These are phyloP conservation scores for Stichodactyla mertensii DNA, from an alignment of 64 coral and sea anemone genomes.

Conservation along the genomic window DNA sequence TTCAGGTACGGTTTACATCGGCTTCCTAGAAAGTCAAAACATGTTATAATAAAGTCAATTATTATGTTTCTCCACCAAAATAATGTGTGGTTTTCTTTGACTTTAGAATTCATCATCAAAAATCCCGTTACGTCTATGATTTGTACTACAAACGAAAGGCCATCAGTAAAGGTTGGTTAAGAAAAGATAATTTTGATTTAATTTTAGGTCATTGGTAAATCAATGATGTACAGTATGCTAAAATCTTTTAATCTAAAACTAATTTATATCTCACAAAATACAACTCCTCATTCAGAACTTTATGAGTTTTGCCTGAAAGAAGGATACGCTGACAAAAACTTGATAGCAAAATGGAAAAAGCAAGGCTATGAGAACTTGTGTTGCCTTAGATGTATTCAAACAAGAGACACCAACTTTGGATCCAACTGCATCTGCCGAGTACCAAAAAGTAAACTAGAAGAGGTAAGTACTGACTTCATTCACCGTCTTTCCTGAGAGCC, in stretches of 20 bases:
- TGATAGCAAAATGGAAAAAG: constrained; percentile 99
- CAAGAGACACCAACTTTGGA: constrained; percentile 91
- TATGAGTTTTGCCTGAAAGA: constrained; percentile 98
- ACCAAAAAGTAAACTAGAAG: constrained; percentile 95
- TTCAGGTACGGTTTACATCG: constrained; percentile 55
- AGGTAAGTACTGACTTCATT: constrained; percentile 35
- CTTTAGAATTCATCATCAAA: constrained; percentile 95
- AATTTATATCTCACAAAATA: too few relatives aligned
- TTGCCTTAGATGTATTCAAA: constrained; percentile 96
- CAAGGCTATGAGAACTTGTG: constrained; percentile 99
- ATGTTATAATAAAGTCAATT: neutral
- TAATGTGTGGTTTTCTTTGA: neutral
- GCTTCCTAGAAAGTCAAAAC: neutral
- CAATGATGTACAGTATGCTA: too few relatives aligned
- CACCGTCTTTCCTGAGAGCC: too few relatives aligned
- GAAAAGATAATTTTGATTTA: too few relatives aligned
- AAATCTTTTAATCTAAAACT: too few relatives aligned
- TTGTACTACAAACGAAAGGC: constrained; percentile 97
- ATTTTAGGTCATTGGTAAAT: too few relatives aligned
- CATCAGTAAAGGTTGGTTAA: constrained; percentile 76
- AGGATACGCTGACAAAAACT: constrained; percentile 95
- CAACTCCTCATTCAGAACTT: constrained; percentile 40
- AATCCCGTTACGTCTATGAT: constrained; percentile 96
- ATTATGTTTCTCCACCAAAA: too few relatives aligned
- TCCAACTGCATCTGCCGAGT: constrained; percentile 97